phyloP scores from a whole-genome alignment of 1,140 invertebrate genomes.

The Panagrolaimus sp. region DNA sequence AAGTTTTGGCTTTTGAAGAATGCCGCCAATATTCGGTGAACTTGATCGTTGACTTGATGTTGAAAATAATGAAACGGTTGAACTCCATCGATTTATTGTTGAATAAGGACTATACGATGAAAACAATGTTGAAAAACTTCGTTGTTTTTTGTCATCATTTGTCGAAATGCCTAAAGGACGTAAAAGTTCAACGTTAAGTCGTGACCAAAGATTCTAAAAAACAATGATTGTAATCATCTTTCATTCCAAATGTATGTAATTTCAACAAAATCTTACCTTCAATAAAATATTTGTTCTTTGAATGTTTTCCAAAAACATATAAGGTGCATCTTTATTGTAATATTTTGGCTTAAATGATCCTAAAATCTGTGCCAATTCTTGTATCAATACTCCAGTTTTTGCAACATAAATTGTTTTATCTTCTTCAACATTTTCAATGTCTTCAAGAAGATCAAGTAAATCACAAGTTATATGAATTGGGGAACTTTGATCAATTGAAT shows the following conservation, averaged over 20 bases:
- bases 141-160: neutral
- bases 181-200: slow-evolving; percentile 1
- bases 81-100: slow-evolving; percentile 17
- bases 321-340: neutral
- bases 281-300: slow-evolving; percentile 12
- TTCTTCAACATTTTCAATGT: neutral
- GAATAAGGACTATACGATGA: slow-evolving; percentile 5
- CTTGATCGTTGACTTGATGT: slow-evolving; percentile 6
- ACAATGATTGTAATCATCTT: neutral
- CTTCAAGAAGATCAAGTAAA: slow-evolving; percentile 7
- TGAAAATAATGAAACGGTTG: slow-evolving; percentile 12
- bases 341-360: slow-evolving; percentile 10
- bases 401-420: neutral
- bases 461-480: slow-evolving; percentile 6
- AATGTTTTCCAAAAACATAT: slow-evolving; percentile 12
- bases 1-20: slow-evolving; percentile 2
- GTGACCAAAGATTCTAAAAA: slow-evolving; percentile 12
- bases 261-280: neutral
- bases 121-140: neutral
- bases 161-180: neutral
- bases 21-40: too few species aligned
- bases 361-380: neutral
- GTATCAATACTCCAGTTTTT: neutral
- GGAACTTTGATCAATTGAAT: neutral
- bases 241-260: neutral